Evolutionary conservation across 2,888 invertebrate genomes (phyloP).

Genomic region (Arenicola marina): DNA sequence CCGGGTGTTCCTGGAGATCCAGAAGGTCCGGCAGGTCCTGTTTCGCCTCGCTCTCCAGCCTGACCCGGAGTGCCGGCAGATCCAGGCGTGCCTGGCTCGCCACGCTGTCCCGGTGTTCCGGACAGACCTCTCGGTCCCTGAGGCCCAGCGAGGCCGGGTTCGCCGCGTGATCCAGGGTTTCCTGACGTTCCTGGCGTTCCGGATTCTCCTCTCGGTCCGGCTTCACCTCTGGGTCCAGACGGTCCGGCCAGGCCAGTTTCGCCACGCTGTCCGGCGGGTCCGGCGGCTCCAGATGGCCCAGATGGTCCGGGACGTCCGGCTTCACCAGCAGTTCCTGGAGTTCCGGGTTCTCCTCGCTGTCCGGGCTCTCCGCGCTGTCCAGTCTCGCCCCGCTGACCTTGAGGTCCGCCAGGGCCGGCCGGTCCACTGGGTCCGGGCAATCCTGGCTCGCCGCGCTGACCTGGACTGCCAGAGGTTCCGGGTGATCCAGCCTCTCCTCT

Average conservation of each 20-base stretch:
- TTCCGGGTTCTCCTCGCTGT: slow-evolving; percentile 36
- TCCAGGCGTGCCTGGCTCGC: neutral
- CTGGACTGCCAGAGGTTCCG: slow-evolving; percentile 10
- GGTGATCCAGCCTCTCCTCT: slow-evolving; percentile 8
- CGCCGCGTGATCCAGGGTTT: slow-evolving; percentile 16
- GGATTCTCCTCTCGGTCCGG: slow-evolving; percentile 12
- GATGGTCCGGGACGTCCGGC: slow-evolving; percentile 10
- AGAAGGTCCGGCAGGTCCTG: slow-evolving; percentile 21
- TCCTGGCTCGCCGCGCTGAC: slow-evolving; percentile 18
- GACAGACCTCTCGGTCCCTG: slow-evolving; percentile 9
- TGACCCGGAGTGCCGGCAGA: neutral
- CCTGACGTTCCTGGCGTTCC: slow-evolving; percentile 9
- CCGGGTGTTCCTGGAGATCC: slow-evolving; percentile 12
- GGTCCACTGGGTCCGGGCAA: slow-evolving; percentile 25
- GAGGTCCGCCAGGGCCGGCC: slow-evolving; percentile 18
- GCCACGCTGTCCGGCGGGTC: slow-evolving; percentile 17
- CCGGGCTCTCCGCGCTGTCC: slow-evolving; percentile 70
- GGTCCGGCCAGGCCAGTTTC: slow-evolving; percentile 3
- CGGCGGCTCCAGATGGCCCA: slow-evolving; percentile 9
- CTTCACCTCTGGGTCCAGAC: slow-evolving; percentile 18
- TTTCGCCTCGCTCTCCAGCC: slow-evolving; percentile 11
- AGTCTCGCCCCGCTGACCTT: slow-evolving; percentile 9
- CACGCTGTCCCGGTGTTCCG: slow-evolving; percentile 17
- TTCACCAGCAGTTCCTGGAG: slow-evolving; percentile 17
- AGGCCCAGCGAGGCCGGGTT: slow-evolving; percentile 16